phyloP scores from a whole-genome alignment of 2,888 invertebrate species.

The Pristionchus maxplancki region DNA sequence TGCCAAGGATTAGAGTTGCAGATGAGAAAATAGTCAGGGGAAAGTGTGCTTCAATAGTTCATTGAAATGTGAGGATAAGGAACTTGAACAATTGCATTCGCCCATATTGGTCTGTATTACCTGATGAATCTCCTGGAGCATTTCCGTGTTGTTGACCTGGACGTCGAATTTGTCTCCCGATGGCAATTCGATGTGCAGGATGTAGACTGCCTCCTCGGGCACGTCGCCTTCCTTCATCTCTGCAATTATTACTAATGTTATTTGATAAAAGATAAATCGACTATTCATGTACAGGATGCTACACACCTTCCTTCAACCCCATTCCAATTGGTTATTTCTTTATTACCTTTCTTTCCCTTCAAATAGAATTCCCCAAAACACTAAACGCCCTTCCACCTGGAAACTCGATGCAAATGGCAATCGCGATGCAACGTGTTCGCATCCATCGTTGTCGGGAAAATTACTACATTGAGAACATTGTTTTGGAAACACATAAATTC shows the following conservation, averaged over 20 bases:
- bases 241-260: background rate
- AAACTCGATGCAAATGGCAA: background rate
- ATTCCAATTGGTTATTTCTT: too few relatives aligned
- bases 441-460: background rate
- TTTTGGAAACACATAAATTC: too few relatives aligned
- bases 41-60: background rate
- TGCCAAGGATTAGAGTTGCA: conserved; percentile 82
- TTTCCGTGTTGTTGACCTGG: conserved; percentile 94
- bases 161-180: conserved; percentile 49
- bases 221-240: conserved; percentile 44
- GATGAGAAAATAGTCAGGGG: background rate
- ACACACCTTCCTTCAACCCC: too few relatives aligned
- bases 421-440: background rate
- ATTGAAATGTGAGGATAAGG: background rate
- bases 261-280: background rate
- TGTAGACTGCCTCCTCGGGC: conserved; percentile 39
- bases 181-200: conserved; percentile 50
- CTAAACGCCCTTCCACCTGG: too few relatives aligned
- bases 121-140: conserved; percentile 97
- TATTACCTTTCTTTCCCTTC: too few relatives aligned
- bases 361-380: too few relatives aligned
- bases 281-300: too few relatives aligned
- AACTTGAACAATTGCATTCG: background rate
- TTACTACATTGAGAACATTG: background rate
- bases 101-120: too few relatives aligned